Percentiles rank a stretch among this genome's conserved stretches.
These are phyloP conservation scores for Lepidurus apus DNA, from an alignment of 1,140 invertebrate genomes.

Conservation along the genomic window DNA sequence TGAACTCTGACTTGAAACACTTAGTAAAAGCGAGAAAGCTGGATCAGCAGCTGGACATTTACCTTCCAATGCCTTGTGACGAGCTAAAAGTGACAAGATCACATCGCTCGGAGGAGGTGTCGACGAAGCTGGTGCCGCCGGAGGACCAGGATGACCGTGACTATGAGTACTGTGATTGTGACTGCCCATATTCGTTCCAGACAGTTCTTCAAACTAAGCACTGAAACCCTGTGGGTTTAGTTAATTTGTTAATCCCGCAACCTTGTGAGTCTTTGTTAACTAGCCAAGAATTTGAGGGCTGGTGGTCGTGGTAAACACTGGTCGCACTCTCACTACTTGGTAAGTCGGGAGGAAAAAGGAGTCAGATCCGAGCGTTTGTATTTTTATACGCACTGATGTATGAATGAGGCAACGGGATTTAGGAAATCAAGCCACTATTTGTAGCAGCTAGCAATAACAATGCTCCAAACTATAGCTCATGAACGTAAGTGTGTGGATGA, in stretches of 20 bases:
- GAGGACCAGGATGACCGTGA: slow-evolving; percentile 4
- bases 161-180: not conserved
- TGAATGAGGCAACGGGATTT: not conserved
- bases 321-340: no score
- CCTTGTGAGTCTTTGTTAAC: no score
- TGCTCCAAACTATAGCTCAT: slow-evolving; percentile 5
- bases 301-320: no score
- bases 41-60: not conserved
- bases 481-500: slow-evolving; percentile 14
- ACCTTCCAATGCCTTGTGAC: slow-evolving; percentile 33
- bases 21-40: not conserved
- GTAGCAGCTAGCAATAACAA: not conserved
- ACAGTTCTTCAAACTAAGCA: not conserved
- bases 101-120: slow-evolving; percentile 29
- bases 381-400: not conserved
- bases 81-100: slow-evolving; percentile 30
- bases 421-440: not conserved
- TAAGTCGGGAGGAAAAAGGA: no score
- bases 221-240: no score
- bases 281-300: no score
- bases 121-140: not conserved
- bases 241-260: no score
- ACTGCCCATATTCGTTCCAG: not conserved
- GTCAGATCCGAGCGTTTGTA: not conserved
- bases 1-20: not conserved